Base-by-base conservation (phyloP, 1,140 invertebrate species). In the Matsumurasca onukii region DNA sequence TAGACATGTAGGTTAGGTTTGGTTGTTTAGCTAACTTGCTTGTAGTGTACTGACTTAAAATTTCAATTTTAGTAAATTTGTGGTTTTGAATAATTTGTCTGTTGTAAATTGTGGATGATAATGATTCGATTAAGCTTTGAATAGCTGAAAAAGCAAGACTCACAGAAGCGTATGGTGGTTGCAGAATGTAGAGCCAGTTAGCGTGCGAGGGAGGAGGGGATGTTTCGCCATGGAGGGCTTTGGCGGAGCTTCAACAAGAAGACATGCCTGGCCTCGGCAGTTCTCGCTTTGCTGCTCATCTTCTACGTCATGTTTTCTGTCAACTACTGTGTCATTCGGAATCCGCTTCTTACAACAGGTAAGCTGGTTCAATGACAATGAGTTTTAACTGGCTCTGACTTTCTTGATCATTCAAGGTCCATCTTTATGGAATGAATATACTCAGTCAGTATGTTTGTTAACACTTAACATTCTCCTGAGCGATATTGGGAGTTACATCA, bases 171-270 rank as follows among this genome's bases (percentile, higher is more conserved):
- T n/a, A n/a, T n/a, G n/a, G n/a, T n/a, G n/a, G n/a, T n/a, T n/a
- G n/a, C n/a, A n/a, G n/a, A n/a, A n/a, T n/a, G n/a, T n/a, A n/a
- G n/a, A n/a, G n/a, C n/a, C n/a, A n/a, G n/a, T n/a, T n/a, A n/a
- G n/a, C n/a, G n/a, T n/a, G n/a, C n/a, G n/a, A n/a, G n/a, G n/a
- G n/a, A n/a, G 34, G 5, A 17, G 55, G 55, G 25, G 25, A 24
- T 68, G 70, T 24, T 63, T 71, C 71, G 75, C 73, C 68, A 27
- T 65, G 62, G 3, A 48, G 24, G n/a, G 15, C 15, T 31, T 20
- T 63, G 61, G 61, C 27, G 61, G 25, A 34, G 31, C n/a, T 17
- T 63, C 31, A 65, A 65, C 62, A 65, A 65, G 34, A 65, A 20
- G 22, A 45, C 25, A 13, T 65, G 17, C 27, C n/a, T 65, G 3